Evolutionary conservation across 1,140 invertebrate species (phyloP).

Genomic region (Meloidogyne hapla): DNA sequence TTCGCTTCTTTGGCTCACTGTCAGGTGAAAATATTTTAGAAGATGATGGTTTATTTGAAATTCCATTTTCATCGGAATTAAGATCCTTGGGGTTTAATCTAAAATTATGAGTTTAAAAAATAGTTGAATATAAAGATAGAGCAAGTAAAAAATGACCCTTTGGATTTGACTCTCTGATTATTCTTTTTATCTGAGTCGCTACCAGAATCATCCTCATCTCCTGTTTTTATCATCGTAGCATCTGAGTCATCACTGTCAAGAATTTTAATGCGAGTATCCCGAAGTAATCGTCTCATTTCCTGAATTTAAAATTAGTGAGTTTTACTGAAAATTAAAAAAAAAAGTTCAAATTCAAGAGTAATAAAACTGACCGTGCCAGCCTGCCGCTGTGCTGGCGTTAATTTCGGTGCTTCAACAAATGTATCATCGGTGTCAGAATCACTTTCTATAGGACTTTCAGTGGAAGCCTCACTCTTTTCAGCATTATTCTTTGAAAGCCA

Average conservation of each 20-base stretch:
- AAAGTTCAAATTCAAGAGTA: background rate
- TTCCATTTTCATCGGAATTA: background rate
- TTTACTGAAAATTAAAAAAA: background rate
- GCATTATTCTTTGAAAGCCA: slow-evolving; percentile 22
- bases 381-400: slow-evolving; percentile 12
- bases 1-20: background rate
- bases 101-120: background rate
- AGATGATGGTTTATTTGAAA: background rate
- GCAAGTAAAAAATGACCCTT: background rate
- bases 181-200: background rate
- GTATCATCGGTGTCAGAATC: background rate
- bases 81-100: background rate
- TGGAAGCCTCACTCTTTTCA: background rate
- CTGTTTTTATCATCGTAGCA: background rate
- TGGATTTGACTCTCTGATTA: background rate
- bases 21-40: background rate
- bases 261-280: background rate
- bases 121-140: no score
- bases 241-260: slow-evolving; percentile 11
- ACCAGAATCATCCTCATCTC: background rate
- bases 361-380: background rate
- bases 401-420: background rate
- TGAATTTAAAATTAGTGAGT: background rate
- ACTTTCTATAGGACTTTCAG: background rate
- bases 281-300: slow-evolving; percentile 19